Base-by-base conservation (phyloP, 2,888 invertebrate genomes). In the Epinotia ramella region DNA sequence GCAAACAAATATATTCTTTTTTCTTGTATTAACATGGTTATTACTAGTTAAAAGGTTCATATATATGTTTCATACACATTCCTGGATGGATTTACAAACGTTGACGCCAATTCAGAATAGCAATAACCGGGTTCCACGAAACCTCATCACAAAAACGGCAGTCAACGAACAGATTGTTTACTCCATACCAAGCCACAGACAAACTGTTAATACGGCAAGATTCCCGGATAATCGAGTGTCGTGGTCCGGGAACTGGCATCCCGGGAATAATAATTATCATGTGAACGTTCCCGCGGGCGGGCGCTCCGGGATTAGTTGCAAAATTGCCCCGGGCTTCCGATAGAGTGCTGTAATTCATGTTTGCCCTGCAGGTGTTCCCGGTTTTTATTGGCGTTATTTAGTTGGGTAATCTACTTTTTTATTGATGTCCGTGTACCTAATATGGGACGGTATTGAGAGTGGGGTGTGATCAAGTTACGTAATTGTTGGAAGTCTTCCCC, bases 181-280 rank as follows among this genome's bases (percentile, higher is more conserved):
- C 53, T 66, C 49, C 60, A 18, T 11, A 49, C 67, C 64, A 63
- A 67, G 60, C 74, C 69, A 60, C 53, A 64, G 60, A 66, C 75
- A 75, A 75, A 76, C 77, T 77, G 78, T 79, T 79, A 79, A 77
- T 78, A 78, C 75, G 68, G 77, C 75, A 78, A 75, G 76, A 75
- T 75, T 76, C 73, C 65, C 67, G 73, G 76, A 79, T 80, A 81
- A 80, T 78, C 78, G 78, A 71, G 78, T 77, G 79, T 78, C 77
- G 78, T 68, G 64, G 71, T 62, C 77, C 69, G 74, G 73, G 76
- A 66, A 73, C 73, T 70, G 73, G 77, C 63, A 66, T 73, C 76
- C 70, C 65, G 77, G 75, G 78, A 78, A 81, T 87, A 86, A 88
- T 87, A 85, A 87, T 88, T 84, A 84, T 85, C 84, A 83, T 82